These are phyloP conservation scores for Globodera ellingtonae DNA, from an alignment of 1,140 invertebrate species.

Conservation along the genomic window DNA sequence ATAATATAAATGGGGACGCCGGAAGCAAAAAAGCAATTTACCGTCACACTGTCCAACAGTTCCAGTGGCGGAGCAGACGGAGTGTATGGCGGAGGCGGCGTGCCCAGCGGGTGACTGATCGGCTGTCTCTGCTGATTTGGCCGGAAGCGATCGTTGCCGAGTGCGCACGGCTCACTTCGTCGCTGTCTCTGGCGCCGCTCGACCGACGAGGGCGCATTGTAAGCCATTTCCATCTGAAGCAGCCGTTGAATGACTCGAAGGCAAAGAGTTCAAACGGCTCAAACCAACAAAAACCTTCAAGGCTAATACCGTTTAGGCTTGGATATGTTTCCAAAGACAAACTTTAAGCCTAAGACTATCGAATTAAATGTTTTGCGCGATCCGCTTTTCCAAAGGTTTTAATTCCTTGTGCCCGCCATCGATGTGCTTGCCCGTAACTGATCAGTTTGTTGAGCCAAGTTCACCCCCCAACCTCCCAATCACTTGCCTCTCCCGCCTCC, in stretches of 20 bases:
- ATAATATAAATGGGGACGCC: conserved; percentile 2
- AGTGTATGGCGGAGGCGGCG: conserved; percentile 51
- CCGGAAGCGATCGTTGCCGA: not conserved
- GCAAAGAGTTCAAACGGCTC: too few relatives aligned
- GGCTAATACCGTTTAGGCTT: too few relatives aligned
- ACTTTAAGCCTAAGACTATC: too few relatives aligned
- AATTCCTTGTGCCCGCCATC: not conserved
- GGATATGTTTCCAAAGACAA: too few relatives aligned
- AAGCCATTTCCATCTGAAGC: conserved; percentile 3
- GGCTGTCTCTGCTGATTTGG: not conserved
- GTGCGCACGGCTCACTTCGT: conserved; percentile 5
- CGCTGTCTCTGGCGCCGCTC: conserved; percentile 16
- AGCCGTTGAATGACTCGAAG: too few relatives aligned
- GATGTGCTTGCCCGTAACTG: not conserved
- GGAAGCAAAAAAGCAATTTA: not conserved
- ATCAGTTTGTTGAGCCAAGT: not conserved
- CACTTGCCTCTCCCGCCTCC: conserved; percentile 20
- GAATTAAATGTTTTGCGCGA: not conserved
- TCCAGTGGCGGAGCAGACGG: conserved; percentile 36
- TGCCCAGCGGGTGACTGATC: conserved; percentile 20
- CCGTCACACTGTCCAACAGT: conserved; percentile 8
- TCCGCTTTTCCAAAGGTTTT: not conserved
- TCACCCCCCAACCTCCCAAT: not conserved
- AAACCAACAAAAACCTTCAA: too few relatives aligned
- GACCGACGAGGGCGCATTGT: conserved; percentile 34